Evolutionary conservation across 64 coral and sea anemone genomes (phyloP), one percentile per base, ranked within the genome.

Genomic region (Astreopora myriophthalma): DNA sequence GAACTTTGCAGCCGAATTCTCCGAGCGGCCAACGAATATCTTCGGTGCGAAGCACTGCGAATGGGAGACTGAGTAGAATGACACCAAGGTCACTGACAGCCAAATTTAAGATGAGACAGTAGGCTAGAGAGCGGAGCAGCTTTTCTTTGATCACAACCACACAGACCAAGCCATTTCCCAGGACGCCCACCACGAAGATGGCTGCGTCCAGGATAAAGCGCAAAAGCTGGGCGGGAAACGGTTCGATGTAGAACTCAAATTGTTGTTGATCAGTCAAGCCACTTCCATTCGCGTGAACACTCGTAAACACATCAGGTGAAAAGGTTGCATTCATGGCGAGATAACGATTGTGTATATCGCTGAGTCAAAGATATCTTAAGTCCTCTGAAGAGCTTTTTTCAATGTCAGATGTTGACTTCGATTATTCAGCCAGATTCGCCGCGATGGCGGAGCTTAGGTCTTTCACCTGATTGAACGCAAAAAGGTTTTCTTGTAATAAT

Each of bases 21-120:
- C 95, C 95, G n/a, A 89, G 82, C 17, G 95, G 95, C 95, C 91
- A 96, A 14, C 39, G 84, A 14, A 96, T 78, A 3, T 88, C 95
- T 33, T 96, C 95, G 14, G 86, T 93, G 3, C 95, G 86, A 11
- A 96, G 48, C 26, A 96, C 76, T n/a, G 78, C 95, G 22, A 96
- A 86, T 36, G 95, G 95, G 73, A 96, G 86, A 24, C 91, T 93
- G 6, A 96, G 63, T 16, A 96, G 12, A 16, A 96, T 57, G 19
- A 96, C 62, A 14, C 95, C 95, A 20, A 96, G 73, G 39, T 96
- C 95, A 16, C 86, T 83, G 26, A 96, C 38, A 3, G 95, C 95
- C 14, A 96, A 73, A 48, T 96, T 96, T 9, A 96, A 44, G 29
- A 96, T 89, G 10, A 96, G 46, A 17, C 85, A 92, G 31, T 96